phyloP scores from a whole-genome alignment of 2,888 invertebrate genomes.

The Acleris cristana region DNA sequence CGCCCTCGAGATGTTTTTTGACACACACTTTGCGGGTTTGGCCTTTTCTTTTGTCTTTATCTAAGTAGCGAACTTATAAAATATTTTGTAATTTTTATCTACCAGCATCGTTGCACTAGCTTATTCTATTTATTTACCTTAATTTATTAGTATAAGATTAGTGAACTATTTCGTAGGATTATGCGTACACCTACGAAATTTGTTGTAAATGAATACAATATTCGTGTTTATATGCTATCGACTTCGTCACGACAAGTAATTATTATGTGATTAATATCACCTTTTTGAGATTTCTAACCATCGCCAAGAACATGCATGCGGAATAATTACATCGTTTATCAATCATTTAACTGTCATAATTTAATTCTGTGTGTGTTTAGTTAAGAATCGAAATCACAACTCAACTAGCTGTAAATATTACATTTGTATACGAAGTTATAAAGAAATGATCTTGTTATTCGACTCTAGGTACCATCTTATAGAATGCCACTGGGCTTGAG shows the following conservation, averaged over 20 bases:
- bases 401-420: too few species aligned
- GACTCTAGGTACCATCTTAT: neutral
- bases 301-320: neutral
- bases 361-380: too few species aligned
- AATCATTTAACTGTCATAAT: too few species aligned
- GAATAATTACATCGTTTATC: neutral
- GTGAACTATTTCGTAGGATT: neutral
- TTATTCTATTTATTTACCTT: neutral
- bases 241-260: neutral
- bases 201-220: neutral
- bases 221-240: neutral
- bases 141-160: neutral
- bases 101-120: too few species aligned
- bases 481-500: slow-evolving; percentile 1
- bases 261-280: neutral
- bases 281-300: slow-evolving; percentile 2
- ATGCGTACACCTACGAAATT: neutral
- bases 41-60: too few species aligned
- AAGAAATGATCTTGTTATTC: too few species aligned
- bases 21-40: too few species aligned
- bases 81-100: too few species aligned
- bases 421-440: too few species aligned
- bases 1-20: too few species aligned
- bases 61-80: too few species aligned
- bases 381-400: too few species aligned